Conservation (phyloP, 2,797 vertebrate species). For the Mycteria americana region DNA sequence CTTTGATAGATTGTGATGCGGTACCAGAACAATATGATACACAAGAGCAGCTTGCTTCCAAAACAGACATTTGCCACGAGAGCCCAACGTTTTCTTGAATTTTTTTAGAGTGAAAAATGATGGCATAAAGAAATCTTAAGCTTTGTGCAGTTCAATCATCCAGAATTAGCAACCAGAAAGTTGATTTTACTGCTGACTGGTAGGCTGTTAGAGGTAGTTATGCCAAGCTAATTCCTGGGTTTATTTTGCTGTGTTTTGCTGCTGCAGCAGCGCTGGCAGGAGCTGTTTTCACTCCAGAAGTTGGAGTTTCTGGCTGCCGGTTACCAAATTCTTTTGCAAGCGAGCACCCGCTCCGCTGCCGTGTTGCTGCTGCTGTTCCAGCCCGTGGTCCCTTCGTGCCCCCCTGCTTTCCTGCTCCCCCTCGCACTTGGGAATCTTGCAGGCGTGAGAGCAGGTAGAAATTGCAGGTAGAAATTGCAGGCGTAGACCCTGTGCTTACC, state of each 20-base stretch:
- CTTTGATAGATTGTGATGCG: conserved; percentile 53
- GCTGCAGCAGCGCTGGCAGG: background rate
- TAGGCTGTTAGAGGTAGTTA: background rate
- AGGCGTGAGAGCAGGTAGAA: background rate
- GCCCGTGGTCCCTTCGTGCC: fast-evolving
- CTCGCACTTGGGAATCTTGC: fast-evolving
- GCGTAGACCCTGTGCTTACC: background rate
- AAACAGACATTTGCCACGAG: background rate
- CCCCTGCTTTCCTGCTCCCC: background rate
- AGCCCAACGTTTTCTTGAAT: background rate
- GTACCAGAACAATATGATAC: background rate
- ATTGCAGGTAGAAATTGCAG: background rate
- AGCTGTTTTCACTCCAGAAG: background rate
- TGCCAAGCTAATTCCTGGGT: background rate
- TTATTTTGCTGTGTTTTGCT: background rate
- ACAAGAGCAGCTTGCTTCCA: conserved; percentile 19
- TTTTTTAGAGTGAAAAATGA: conserved; percentile 10
- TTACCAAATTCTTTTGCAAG: background rate
- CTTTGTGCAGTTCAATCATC: background rate
- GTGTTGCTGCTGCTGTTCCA: background rate
- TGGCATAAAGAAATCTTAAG: conserved; percentile 1
- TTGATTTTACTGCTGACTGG: conserved; percentile 11
- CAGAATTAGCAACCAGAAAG: conserved; percentile 27
- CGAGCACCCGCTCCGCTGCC: fast-evolving
- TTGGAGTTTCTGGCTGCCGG: background rate